Conservation (phyloP, 2,113 vertebrate genomes). For the Pseudonaja textilis region DNA sequence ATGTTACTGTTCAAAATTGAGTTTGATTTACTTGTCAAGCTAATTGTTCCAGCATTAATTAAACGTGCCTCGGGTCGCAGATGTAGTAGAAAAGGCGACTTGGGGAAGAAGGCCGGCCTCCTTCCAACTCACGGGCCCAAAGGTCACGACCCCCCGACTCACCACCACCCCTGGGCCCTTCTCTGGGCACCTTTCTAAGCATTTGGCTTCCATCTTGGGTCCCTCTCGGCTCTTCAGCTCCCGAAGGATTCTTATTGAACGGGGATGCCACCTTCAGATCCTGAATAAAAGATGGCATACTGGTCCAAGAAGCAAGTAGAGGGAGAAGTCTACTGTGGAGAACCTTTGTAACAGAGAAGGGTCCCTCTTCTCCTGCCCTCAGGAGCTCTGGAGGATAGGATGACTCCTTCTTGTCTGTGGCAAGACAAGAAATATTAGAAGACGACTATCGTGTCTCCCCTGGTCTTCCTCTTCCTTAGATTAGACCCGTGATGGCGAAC, state of each 20-base stretch:
- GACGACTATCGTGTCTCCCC: too few species aligned
- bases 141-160: not conserved
- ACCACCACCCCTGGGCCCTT: not conserved
- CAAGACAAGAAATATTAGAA: too few species aligned
- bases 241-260: not conserved
- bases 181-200: constrained; percentile 18
- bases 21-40: constrained; percentile 66
- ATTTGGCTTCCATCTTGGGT: not conserved
- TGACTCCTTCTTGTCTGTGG: too few species aligned
- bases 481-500: too few species aligned
- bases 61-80: constrained; percentile 60
- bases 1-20: constrained; percentile 59
- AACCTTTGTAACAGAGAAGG: too few species aligned
- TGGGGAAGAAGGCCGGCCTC: constrained; percentile 25
- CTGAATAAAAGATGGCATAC: not conserved
- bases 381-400: too few species aligned
- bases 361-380: not conserved
- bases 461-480: too few species aligned
- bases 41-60: constrained; percentile 74
- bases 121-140: constrained; percentile 27
- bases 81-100: constrained; percentile 53
- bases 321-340: not conserved
- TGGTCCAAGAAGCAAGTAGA: not conserved
- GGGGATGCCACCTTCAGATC: not conserved
- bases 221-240: not conserved